Conservation (phyloP, 2,113 vertebrate species). For the Grammomys surdaster region DNA sequence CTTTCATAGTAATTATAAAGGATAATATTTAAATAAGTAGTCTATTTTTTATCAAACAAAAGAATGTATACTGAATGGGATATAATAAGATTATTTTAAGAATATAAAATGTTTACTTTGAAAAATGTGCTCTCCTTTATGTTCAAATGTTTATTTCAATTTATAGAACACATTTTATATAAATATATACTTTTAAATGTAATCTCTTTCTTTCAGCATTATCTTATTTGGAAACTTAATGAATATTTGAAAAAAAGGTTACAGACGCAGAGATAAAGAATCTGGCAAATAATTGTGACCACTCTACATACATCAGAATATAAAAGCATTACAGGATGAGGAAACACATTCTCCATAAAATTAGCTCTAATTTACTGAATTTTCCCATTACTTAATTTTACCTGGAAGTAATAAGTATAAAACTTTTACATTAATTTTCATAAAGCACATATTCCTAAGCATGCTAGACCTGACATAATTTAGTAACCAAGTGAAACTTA, state of each 20-base stretch:
- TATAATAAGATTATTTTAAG: not conserved
- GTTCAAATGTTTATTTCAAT: not conserved
- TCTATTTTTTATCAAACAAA: too few species aligned
- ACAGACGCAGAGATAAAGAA: not conserved
- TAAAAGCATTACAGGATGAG: not conserved
- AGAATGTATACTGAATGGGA: not conserved
- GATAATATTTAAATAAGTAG: not conserved
- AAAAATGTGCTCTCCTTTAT: not conserved
- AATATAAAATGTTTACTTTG: not conserved
- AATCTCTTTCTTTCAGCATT: not conserved
- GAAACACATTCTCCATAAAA: not conserved
- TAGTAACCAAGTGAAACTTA: not conserved
- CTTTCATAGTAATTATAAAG: not conserved
- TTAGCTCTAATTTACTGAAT: not conserved
- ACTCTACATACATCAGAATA: not conserved
- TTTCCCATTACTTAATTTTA: not conserved
- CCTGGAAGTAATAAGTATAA: not conserved
- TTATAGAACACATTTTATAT: not conserved
- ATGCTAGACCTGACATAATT: not conserved
- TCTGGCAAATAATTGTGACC: not conserved
- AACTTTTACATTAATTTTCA: not conserved
- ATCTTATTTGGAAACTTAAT: not conserved
- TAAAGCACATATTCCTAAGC: not conserved
- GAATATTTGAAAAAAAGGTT: not conserved
- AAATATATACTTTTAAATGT: not conserved